phyloP scores from a whole-genome alignment of 2,888 invertebrate genomes.

The Molorchus minor region DNA sequence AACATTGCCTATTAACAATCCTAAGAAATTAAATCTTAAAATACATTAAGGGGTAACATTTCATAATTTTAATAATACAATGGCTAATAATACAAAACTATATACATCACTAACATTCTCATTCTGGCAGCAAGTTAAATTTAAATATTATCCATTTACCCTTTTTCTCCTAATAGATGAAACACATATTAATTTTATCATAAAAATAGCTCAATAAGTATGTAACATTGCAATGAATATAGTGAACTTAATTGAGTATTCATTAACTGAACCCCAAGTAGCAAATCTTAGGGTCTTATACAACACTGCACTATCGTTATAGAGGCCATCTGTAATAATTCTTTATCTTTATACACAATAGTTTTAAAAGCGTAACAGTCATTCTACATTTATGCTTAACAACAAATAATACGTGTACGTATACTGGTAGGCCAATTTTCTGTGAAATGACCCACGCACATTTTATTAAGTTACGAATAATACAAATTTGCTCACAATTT shows the following conservation, averaged over 20 bases:
- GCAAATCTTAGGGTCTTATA: constrained; percentile 31
- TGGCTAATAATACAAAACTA: constrained; percentile 58
- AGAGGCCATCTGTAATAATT: constrained; percentile 39
- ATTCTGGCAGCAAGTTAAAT: constrained; percentile 36
- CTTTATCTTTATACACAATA: constrained; percentile 27
- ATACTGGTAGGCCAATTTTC: constrained; percentile 46
- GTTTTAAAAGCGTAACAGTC: constrained; percentile 46
- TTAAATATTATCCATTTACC: constrained; percentile 41
- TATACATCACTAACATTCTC: constrained; percentile 55
- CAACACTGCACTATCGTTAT: constrained; percentile 31
- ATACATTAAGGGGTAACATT: constrained; percentile 50
- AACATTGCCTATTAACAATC: constrained; percentile 57
- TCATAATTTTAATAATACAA: constrained; percentile 48
- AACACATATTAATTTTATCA: constrained; percentile 50
- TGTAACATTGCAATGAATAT: constrained; percentile 45
- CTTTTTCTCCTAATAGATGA: constrained; percentile 36
- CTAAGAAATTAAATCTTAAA: constrained; percentile 53
- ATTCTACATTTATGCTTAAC: constrained; percentile 45
- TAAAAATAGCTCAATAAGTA: constrained; percentile 49
- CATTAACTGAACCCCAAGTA: constrained; percentile 35
- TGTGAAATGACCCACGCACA: constrained; percentile 38
- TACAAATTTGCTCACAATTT: constrained; percentile 36
- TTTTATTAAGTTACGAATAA: constrained; percentile 26
- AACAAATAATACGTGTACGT: constrained; percentile 45
- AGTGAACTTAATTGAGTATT: constrained; percentile 42